phyloP scores from a whole-genome alignment of 2,113 vertebrate genomes.

The Paramormyrops kingsleyae region DNA sequence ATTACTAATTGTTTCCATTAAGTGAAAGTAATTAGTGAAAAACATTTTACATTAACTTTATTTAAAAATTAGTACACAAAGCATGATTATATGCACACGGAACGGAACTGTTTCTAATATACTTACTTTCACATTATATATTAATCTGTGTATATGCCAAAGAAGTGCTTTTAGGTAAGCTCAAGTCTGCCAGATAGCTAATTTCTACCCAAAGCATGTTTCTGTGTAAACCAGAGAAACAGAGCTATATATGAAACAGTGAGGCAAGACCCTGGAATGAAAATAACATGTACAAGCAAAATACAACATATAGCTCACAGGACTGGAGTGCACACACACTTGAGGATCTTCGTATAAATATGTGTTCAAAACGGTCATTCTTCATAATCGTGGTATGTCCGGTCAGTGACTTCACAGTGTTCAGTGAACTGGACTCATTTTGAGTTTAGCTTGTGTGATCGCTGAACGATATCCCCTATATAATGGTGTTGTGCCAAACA shows the following conservation, averaged over 20 bases:
- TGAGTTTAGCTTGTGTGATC: neutral
- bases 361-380: neutral
- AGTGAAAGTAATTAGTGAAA: neutral
- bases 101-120: neutral
- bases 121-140: constrained; percentile 14
- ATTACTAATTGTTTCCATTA: neutral
- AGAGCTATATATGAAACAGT: neutral
- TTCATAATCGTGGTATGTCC: neutral
- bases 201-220: neutral
- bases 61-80: neutral
- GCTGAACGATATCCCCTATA: neutral
- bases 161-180: neutral
- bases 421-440: neutral
- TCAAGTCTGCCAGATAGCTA: neutral
- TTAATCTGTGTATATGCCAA: neutral
- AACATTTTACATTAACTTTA: constrained; percentile 16
- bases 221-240: neutral
- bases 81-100: neutral
- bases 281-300: neutral
- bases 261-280: neutral
- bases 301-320: neutral
- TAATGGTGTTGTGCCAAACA: neutral
- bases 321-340: neutral
- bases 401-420: neutral
- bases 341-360: neutral